A percentile compares a stretch with the other conserved stretches of the same genome.
phyloP scores from a whole-genome alignment of 2,797 vertebrate genomes.

The Fundulus diaphanus region DNA sequence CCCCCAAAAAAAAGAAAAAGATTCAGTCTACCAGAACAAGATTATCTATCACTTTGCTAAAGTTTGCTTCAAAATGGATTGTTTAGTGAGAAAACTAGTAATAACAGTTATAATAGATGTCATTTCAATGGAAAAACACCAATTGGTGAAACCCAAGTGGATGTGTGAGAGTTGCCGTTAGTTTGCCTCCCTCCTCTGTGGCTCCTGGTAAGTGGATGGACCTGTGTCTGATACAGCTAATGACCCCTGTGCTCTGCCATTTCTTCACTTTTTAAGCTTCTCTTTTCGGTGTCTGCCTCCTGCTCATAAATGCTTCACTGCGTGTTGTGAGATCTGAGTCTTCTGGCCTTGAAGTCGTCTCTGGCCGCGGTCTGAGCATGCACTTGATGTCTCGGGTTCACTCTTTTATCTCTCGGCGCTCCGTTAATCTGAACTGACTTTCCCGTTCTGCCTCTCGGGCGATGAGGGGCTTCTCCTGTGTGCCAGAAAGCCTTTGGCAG shows the following conservation, averaged over 20 bases:
- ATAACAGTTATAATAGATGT: too few relatives aligned
- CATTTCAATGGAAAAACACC: too few relatives aligned
- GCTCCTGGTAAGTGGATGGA: conserved; percentile 64
- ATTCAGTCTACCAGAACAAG: too few relatives aligned
- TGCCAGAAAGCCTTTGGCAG: conserved; percentile 60
- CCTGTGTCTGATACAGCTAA: conserved; percentile 55
- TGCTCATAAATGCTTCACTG: conserved; percentile 66
- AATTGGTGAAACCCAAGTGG: background rate
- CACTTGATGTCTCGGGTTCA: conserved; percentile 68
- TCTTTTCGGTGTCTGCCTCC: conserved; percentile 39
- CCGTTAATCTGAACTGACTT: conserved; percentile 67
- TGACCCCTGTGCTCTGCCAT: conserved; percentile 57
- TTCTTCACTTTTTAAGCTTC: conserved; percentile 54
- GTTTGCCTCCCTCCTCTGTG: conserved; percentile 8
- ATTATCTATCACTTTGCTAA: background rate
- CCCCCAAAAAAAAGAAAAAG: too few relatives aligned
- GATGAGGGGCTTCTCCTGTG: conserved; percentile 21
- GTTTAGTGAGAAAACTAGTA: background rate
- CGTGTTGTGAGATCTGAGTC: conserved; percentile 69
- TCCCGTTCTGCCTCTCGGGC: conserved; percentile 43
- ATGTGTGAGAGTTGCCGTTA: background rate
- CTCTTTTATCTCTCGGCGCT: conserved; percentile 62
- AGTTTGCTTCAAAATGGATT: background rate
- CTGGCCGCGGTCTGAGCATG: conserved; percentile 62
- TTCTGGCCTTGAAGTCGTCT: conserved; percentile 74